Evolutionary conservation across 2,888 invertebrate genomes (phyloP), one percentile per base, ranked within the genome.

Genomic region (Sepiola atlantica): DNA sequence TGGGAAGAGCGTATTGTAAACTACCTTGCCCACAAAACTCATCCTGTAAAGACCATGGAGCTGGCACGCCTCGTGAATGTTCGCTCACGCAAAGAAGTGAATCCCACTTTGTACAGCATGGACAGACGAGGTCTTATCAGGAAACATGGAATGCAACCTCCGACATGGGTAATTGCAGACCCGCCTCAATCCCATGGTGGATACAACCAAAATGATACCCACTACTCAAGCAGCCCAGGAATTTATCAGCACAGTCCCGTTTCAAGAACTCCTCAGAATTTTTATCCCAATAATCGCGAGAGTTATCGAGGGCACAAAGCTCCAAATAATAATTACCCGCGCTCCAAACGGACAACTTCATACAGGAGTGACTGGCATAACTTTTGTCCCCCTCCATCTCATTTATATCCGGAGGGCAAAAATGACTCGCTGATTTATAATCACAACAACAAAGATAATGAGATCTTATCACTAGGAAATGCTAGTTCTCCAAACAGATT

Each of bases 51-150:
- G 77, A 93, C 96, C 54, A 91, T 95, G 28, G 95, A 95, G 28
- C 96, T 97, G 93, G 96, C 96, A 57, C 96, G 95, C 94, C 95
- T 94, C 57, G 94, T 96, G 55, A 96, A 96, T n/a, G 95, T 95
- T 32, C 91, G 93, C 45, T 95, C 95, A 35, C 95, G 96, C 35
- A 94, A 95, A 92, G 96, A 96, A 14, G 95, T 97, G 24, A 97
- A 97, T 94, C 96, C 96, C 28, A 95, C 95, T n/a, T 94, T 97
- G 90, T 97, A 97, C 94, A 20, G 93, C 8, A 95, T 96, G 95
- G 54, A 95, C 54, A 94, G 95, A 55, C 94, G 94, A 57, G 94
- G 95, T 14, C 35, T 95, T 1, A 94, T 96, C 20, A 54, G n/a
- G 45, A 95, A 95, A 94, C 94, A 93, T 28, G 35, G 94, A 45